Evolutionary conservation across 2,797 vertebrate species (phyloP).

Genomic region (Muscicapa comitata): DNA sequence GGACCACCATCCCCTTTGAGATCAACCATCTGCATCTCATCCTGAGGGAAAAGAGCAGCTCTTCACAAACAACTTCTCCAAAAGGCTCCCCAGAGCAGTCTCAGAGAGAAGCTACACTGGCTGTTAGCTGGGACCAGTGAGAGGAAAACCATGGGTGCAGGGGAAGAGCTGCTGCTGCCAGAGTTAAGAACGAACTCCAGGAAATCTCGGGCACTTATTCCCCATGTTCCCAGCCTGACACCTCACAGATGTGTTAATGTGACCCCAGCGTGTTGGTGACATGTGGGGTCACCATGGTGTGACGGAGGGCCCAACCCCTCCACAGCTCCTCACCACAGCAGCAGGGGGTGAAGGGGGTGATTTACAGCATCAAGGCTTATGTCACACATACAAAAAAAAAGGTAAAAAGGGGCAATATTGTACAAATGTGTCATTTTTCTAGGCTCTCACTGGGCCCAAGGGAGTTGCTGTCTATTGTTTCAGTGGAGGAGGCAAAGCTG

Average conservation of each 20-base stretch:
- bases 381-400: background rate
- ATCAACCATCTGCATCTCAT: background rate
- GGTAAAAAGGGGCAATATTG: background rate
- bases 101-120: background rate
- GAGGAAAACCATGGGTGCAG: background rate
- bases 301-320: background rate
- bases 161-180: background rate
- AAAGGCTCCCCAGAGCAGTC: background rate
- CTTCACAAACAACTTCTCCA: background rate
- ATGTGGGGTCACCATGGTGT: background rate
- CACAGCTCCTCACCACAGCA: background rate
- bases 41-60: background rate
- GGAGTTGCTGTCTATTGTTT: background rate
- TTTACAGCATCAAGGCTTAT: background rate
- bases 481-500: background rate
- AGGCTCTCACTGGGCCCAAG: background rate
- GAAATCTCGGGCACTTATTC: background rate
- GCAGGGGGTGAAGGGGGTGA: rapidly evolving
- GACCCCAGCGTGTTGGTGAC: background rate
- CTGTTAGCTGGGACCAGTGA: background rate
- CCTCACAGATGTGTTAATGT: background rate
- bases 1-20: background rate
- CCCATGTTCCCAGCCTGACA: background rate
- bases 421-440: background rate
- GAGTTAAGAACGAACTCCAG: background rate